Conservation (phyloP, 2,797 vertebrate species). For the Capromys pilorides region DNA sequence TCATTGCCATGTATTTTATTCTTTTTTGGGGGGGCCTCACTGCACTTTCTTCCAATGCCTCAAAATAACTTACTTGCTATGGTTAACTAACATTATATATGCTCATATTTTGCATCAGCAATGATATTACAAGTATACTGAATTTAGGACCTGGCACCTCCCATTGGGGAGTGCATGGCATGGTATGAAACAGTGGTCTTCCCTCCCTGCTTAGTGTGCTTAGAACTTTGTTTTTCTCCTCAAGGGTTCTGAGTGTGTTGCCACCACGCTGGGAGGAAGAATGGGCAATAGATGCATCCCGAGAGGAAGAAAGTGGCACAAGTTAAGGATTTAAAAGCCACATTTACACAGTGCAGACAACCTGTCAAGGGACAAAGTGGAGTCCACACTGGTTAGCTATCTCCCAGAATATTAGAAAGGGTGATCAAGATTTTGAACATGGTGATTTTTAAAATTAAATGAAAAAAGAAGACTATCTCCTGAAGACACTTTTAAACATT, state of each 20-base stretch:
- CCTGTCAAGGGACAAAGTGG: neutral
- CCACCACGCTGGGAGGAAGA: neutral
- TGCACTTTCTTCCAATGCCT: neutral
- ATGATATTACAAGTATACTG: neutral
- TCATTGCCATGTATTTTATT: neutral
- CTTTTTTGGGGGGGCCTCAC: neutral
- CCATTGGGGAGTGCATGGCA: neutral
- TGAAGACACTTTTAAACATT: neutral
- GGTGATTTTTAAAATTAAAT: neutral
- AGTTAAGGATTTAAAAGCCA: neutral
- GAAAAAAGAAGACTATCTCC: neutral
- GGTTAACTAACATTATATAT: neutral
- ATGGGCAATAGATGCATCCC: neutral
- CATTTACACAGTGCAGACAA: neutral
- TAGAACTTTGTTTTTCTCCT: neutral
- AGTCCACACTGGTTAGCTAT: neutral
- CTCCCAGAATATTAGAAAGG: neutral
- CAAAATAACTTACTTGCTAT: neutral
- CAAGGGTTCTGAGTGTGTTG: neutral
- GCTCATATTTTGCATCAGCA: neutral
- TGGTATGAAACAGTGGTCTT: neutral
- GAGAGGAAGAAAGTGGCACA: neutral
- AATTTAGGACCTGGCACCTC: neutral
- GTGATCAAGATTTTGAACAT: slow-evolving; percentile 27
- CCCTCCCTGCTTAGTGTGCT: rapidly evolving